Conservation (phyloP, 1,140 invertebrate genomes). For the Acromyrmex charruanus region DNA sequence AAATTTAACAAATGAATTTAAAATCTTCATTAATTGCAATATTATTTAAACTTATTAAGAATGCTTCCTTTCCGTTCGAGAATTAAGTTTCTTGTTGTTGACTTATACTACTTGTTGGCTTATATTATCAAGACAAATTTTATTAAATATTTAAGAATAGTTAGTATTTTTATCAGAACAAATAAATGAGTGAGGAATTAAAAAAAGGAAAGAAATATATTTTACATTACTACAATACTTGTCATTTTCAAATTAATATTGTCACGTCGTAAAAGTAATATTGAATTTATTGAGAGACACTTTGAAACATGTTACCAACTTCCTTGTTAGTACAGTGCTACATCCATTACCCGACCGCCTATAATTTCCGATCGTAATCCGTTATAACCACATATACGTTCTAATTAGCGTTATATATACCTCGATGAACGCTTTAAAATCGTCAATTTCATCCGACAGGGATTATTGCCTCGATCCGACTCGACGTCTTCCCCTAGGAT, state of each 20-base stretch:
- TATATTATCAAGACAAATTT: not conserved
- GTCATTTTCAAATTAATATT: not conserved
- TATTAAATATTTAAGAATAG: not conserved
- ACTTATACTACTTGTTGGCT: not conserved
- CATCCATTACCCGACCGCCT: not conserved
- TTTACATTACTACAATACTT: not conserved
- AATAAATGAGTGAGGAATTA: not conserved
- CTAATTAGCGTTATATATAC: not conserved
- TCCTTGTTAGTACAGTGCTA: not conserved
- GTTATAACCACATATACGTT: not conserved
- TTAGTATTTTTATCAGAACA: not conserved
- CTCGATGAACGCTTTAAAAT: conserved; percentile 32
- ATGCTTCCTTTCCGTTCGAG: not conserved
- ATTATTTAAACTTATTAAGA: not conserved
- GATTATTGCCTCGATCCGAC: conserved; percentile 13
- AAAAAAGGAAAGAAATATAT: not conserved
- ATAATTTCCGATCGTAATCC: conserved; percentile 40
- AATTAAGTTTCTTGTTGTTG: not conserved
- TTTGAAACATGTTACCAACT: conserved; percentile 10
- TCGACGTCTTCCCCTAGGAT: conserved; percentile 16
- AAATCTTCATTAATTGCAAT: not conserved
- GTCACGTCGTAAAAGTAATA: conserved; percentile 26
- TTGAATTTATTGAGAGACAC: not conserved
- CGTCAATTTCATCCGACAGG: conserved; percentile 1
- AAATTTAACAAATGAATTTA: not conserved